Base-by-base conservation (phyloP, 1,140 invertebrate genomes). In the Brachionus angularis region DNA sequence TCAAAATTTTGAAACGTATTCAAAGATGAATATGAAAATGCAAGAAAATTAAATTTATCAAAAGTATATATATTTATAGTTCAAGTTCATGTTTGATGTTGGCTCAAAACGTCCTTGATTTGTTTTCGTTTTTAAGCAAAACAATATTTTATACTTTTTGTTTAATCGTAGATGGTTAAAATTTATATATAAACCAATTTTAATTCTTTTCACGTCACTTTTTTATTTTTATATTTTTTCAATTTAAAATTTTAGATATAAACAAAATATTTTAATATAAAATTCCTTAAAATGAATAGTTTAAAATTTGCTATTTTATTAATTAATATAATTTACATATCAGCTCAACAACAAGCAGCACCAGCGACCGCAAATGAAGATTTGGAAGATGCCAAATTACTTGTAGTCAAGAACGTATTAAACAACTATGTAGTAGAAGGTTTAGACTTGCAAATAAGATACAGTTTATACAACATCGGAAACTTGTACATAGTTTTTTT, bases 361-460 rank as follows among this genome's bases (percentile, higher is more conserved):
- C 21, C 53, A 2, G 53, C 27, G 8, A n/a, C 16, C 29, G 44
- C 12, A 10, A 18, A 23, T 14, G 74, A 77, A 29, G 79, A 80
- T 29, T 76, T 77, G 25, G 74, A 75, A n/a, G 75, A 76, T 58
- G 84, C 84, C 4, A 75, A 80, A 29, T 74, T 85, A 12, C 74
- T 85, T 14, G 83, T 81, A 0, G 82, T 83, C 12, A 85, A 86
- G 76, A 79, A 79, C 71, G 78, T 98, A 76, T 84, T 97, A n/a
- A 98, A 97, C 77, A 93, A 91, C 83, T 98, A 96, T 80, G 83
- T 98, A 58, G 94, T 98, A n/a, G 94, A 99, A 85, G 89, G 90
- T 78, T 92, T 93, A 87, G 95, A 98, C 80, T 88, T 97, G 75
- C 86, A 97, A 75, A 88, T 98, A 42, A 91, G 95, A 82, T 89